A percentile compares a stretch with the other conserved stretches of the same genome.
Evolutionary conservation across 37 sponge, comb jelly and placozoan genomes (phyloP).

Genomic region (Tethya wilhelma): DNA sequence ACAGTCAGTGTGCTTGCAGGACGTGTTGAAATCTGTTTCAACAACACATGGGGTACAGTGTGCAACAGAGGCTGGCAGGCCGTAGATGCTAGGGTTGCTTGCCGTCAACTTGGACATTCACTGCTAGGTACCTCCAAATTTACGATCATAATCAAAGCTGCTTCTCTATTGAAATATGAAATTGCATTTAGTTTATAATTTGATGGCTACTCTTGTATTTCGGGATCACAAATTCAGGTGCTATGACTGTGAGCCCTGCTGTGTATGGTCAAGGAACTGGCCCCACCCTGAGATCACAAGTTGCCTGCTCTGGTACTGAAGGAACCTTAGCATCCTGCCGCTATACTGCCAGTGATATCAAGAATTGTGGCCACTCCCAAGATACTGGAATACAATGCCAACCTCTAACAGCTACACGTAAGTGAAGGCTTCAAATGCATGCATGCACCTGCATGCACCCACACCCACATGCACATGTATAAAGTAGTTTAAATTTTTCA

Average conservation of each 20-base stretch:
- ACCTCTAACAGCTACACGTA: too few species aligned
- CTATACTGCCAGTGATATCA: too few species aligned
- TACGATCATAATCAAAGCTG: too few species aligned
- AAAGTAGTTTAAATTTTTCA: too few species aligned
- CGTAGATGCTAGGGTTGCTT: not conserved
- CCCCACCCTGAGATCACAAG: not conserved
- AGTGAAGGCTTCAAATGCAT: too few species aligned
- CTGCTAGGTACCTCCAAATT: too few species aligned
- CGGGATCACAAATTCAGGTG: not conserved
- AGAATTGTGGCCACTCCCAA: constrained; percentile 36
- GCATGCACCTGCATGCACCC: too few species aligned
- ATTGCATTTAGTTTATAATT: too few species aligned
- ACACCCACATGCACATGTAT: too few species aligned
- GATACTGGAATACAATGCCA: constrained; percentile 53
- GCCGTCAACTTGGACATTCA: constrained; percentile 2
- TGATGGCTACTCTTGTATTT: not conserved
- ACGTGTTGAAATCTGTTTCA: not conserved
- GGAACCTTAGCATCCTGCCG: too few species aligned
- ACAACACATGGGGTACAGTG: constrained; percentile 5
- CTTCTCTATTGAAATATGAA: too few species aligned
- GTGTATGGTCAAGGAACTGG: not conserved
- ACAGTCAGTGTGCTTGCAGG: too few species aligned
- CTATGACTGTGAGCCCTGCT: not conserved
- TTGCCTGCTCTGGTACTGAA: not conserved
- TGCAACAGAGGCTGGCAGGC: not conserved